These are phyloP conservation scores for Pachydiplax longipennis DNA, from an alignment of 2,888 invertebrate species.

Conservation along the genomic window DNA sequence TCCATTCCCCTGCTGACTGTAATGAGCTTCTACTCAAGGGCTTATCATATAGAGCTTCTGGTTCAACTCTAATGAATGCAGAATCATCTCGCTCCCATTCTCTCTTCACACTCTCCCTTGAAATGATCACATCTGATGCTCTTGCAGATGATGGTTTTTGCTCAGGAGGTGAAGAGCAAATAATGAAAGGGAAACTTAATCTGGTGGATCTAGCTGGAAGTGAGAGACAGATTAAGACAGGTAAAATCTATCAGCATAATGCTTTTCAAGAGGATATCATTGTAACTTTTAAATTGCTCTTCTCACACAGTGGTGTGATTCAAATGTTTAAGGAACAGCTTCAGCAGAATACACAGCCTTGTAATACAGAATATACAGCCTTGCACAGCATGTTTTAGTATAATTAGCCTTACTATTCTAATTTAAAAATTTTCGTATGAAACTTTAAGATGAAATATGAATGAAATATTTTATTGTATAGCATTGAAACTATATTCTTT, in stretches of 20 bases:
- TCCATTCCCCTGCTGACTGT: conserved; percentile 81
- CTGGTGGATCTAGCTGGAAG: conserved; percentile 90
- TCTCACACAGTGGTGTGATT: too few species aligned
- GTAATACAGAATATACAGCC: too few species aligned
- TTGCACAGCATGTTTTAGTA: too few species aligned
- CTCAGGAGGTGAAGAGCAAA: conserved; percentile 60
- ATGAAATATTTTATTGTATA: too few species aligned
- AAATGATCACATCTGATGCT: conserved; percentile 71
- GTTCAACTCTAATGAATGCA: conserved; percentile 89
- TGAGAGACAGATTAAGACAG: conserved; percentile 81
- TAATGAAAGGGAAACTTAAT: conserved; percentile 78
- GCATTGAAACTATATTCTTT: too few species aligned
- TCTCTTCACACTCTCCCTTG: conserved; percentile 84
- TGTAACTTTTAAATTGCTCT: neutral
- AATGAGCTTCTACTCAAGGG: conserved; percentile 77
- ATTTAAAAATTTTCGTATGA: too few species aligned
- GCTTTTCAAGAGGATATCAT: neutral
- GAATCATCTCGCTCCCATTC: conserved; percentile 87
- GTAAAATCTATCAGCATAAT: conserved; percentile 54
- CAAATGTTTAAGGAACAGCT: too few species aligned
- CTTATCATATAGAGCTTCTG: conserved; percentile 80
- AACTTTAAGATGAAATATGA: too few species aligned
- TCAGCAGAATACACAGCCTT: too few species aligned
- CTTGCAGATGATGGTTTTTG: conserved; percentile 54
- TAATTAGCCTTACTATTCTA: too few species aligned